Conservation (phyloP, 2,113 vertebrate genomes). For the Eurystomus gularis region DNA sequence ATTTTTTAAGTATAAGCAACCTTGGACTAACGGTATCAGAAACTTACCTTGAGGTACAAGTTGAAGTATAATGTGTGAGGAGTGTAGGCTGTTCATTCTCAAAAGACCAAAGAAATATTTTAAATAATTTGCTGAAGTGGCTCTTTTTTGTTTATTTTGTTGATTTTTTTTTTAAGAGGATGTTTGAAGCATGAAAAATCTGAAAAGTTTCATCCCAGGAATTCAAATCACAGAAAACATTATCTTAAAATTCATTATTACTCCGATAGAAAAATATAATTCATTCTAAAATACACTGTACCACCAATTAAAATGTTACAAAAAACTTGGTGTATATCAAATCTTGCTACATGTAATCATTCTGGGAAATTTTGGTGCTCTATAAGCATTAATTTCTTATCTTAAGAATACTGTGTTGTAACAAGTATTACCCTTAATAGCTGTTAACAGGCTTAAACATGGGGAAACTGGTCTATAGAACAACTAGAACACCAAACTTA, state of each 20-base stretch:
- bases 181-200: not conserved
- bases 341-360: not conserved
- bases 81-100: not conserved
- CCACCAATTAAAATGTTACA: not conserved
- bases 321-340: not conserved
- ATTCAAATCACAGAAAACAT: not conserved
- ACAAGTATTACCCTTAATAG: not conserved
- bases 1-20: not conserved
- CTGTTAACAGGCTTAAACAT: not conserved
- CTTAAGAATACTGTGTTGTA: not conserved
- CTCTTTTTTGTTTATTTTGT: fast-evolving
- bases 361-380: not conserved
- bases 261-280: not conserved
- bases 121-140: not conserved
- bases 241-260: not conserved
- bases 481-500: not conserved
- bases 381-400: not conserved
- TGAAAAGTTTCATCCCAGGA: not conserved
- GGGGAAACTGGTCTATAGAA: not conserved
- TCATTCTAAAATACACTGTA: not conserved
- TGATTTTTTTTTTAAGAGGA: not conserved
- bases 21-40: not conserved
- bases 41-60: not conserved
- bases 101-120: not conserved
- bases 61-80: not conserved